Percentiles rank a stretch among this genome's conserved stretches.
Conservation (phyloP, 2,888 invertebrate genomes). For the Pachliopta kotzebuea region DNA sequence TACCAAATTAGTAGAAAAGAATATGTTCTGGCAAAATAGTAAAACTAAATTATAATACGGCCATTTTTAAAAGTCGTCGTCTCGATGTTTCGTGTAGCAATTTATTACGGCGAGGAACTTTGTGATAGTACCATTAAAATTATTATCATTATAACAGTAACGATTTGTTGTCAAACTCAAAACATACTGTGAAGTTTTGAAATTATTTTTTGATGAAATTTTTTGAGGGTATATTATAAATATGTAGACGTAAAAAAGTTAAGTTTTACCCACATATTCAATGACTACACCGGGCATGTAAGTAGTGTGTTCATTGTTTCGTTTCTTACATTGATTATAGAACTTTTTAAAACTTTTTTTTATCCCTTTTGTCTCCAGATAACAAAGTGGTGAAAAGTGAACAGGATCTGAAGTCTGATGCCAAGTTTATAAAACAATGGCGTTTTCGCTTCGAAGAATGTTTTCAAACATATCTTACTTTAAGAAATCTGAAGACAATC, state of each 20-base stretch:
- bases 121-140: background rate
- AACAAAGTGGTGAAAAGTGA: slow-evolving; percentile 3
- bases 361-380: slow-evolving; percentile 14
- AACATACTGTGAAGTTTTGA: slow-evolving; percentile 2
- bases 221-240: slow-evolving; percentile 21
- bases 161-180: slow-evolving; percentile 20
- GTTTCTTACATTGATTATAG: slow-evolving; percentile 18
- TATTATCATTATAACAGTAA: background rate
- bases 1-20: background rate
- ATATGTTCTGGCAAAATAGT: slow-evolving; percentile 3
- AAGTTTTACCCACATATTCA: slow-evolving; percentile 5
- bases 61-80: slow-evolving; percentile 9
- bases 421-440: slow-evolving; percentile 47
- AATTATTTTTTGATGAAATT: slow-evolving; percentile 19
- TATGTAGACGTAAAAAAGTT: background rate
- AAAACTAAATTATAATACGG: slow-evolving; percentile 4
- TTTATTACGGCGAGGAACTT: background rate
- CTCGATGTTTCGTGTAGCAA: background rate
- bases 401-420: background rate
- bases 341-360: slow-evolving; percentile 3
- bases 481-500: slow-evolving; percentile 53
- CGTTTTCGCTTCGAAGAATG: slow-evolving; percentile 71
- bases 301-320: background rate
- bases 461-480: slow-evolving; percentile 71
- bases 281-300: slow-evolving; percentile 9